Percentiles rank a stretch among this genome's conserved stretches.
phyloP scores from a whole-genome alignment of 1,140 invertebrate genomes.

The Lamellibrachia luymesi region DNA sequence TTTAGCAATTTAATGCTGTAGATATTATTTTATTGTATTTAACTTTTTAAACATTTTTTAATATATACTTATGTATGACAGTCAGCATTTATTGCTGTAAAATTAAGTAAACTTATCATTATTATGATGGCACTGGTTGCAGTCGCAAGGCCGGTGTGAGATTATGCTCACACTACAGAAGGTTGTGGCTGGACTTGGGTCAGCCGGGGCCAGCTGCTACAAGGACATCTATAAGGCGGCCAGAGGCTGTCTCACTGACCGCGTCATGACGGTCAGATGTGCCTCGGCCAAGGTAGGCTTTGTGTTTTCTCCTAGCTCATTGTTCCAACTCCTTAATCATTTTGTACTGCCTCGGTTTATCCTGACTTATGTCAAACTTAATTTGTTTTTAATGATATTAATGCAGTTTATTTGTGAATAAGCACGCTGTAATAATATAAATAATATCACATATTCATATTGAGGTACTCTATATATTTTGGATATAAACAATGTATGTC shows the following conservation, averaged over 20 bases:
- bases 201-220: conserved; percentile 80
- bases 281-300: conserved; percentile 74
- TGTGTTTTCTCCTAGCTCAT: neutral
- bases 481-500: neutral
- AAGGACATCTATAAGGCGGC: conserved; percentile 91
- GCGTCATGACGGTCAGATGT: conserved; percentile 85
- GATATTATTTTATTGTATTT: too few relatives aligned
- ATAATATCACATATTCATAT: neutral
- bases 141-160: conserved; percentile 90
- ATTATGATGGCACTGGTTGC: conserved; percentile 28
- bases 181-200: conserved; percentile 79
- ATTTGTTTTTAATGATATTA: neutral
- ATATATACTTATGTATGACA: too few relatives aligned
- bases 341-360: too few relatives aligned
- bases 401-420: neutral
- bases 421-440: neutral
- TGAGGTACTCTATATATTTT: neutral
- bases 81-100: too few relatives aligned
- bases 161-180: conserved; percentile 96
- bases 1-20: too few relatives aligned
- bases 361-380: neutral
- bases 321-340: neutral
- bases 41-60: too few relatives aligned
- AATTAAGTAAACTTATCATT: too few relatives aligned
- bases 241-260: conserved; percentile 79